phyloP scores from a whole-genome alignment of 1,140 invertebrate genomes.

The Drosophila kurseongensis region DNA sequence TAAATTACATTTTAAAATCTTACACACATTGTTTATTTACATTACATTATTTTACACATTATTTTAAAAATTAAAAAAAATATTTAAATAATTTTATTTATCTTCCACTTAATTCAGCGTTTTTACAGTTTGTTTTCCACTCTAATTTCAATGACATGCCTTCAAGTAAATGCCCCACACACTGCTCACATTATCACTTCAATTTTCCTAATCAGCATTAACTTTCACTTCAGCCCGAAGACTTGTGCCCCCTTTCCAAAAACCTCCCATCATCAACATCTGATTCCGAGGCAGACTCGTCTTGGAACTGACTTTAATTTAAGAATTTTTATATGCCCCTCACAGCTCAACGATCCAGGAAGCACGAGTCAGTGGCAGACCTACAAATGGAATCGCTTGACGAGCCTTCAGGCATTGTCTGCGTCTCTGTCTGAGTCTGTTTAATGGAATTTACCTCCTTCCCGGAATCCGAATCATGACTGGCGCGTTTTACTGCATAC shows the following conservation, averaged over 20 bases:
- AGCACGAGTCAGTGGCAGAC: constrained; percentile 22
- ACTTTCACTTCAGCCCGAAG: constrained; percentile 41
- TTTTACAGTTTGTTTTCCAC: not conserved
- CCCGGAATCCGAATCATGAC: constrained; percentile 35
- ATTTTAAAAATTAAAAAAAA: too few relatives aligned
- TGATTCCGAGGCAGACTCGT: constrained; percentile 24
- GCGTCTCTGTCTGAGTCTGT: constrained; percentile 43
- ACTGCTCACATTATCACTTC: constrained; percentile 49
- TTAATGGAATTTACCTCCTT: constrained; percentile 66
- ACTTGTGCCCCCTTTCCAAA: not conserved
- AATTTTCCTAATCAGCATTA: constrained; percentile 70
- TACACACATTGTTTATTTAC: too few relatives aligned
- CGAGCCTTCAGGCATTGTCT: constrained; percentile 55
- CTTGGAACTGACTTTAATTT: constrained; percentile 73
- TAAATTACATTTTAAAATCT: too few relatives aligned
- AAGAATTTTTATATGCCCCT: constrained; percentile 59
- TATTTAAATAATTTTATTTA: too few relatives aligned
- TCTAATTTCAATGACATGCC: not conserved
- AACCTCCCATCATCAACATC: constrained; percentile 21
- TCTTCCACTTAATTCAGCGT: not conserved
- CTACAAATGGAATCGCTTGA: constrained; percentile 69
- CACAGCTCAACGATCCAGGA: constrained; percentile 10
- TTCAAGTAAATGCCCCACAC: not conserved
- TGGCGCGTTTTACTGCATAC: constrained; percentile 56
- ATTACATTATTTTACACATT: too few relatives aligned